phyloP scores from a whole-genome alignment of 2,888 invertebrate species.

The Hypomecis atomaria region DNA sequence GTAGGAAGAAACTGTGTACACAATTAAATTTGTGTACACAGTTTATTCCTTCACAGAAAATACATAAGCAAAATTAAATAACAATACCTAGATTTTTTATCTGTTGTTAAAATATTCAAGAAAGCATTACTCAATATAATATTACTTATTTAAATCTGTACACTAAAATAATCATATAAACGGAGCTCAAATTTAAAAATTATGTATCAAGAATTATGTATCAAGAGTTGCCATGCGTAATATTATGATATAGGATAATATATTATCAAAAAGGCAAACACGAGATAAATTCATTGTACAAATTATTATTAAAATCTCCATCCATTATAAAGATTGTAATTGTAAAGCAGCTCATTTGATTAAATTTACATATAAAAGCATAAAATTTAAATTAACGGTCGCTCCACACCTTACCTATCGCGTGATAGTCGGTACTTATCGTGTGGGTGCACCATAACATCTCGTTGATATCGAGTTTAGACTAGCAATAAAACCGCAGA shows the following conservation, averaged over 20 bases:
- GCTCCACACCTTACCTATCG: constrained; percentile 1
- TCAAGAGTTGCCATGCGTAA: background rate
- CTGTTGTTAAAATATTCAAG: background rate
- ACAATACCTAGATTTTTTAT: background rate
- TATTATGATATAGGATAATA: background rate
- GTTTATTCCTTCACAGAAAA: too few relatives aligned
- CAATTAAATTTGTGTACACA: background rate
- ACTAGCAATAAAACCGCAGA: constrained; percentile 2
- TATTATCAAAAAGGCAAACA: background rate
- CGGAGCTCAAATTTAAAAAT: constrained; percentile 51
- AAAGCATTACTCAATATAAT: constrained; percentile 43
- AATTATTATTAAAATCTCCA: constrained; percentile 32
- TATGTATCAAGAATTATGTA: too few relatives aligned
- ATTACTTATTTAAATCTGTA: constrained; percentile 57
- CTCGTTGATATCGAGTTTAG: constrained; percentile 37
- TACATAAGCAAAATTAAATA: too few relatives aligned
- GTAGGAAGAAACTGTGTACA: constrained; percentile 57
- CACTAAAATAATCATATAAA: constrained; percentile 51
- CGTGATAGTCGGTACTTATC: background rate
- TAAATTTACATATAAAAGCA: constrained; percentile 18
- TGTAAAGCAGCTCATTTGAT: constrained; percentile 14
- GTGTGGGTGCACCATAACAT: constrained; percentile 32
- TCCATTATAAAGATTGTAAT: constrained; percentile 9
- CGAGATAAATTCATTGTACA: constrained; percentile 1
- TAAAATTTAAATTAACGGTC: constrained; percentile 8